These are phyloP conservation scores for Pangasius mekongensis DNA, from an alignment of 2,797 vertebrate species.

Conservation along the genomic window DNA sequence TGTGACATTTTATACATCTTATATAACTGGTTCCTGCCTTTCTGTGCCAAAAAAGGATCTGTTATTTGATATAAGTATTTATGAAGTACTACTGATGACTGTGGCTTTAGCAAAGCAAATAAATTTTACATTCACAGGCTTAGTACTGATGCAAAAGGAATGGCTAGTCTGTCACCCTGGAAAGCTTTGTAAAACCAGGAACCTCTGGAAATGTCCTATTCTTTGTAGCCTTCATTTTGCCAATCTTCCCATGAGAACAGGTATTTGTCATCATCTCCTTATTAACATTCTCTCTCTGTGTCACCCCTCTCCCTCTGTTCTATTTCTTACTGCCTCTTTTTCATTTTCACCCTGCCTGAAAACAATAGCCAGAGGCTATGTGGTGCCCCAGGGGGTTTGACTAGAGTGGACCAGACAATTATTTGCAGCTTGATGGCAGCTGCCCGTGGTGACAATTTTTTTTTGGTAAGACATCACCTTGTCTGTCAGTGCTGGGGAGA, in stretches of 20 bases:
- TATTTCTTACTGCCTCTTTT: conserved; percentile 50
- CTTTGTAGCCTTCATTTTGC: conserved; percentile 48
- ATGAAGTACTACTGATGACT: background rate
- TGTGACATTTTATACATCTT: background rate
- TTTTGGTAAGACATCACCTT: conserved; percentile 54
- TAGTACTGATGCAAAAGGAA: conserved; percentile 6
- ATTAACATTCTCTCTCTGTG: conserved; percentile 34
- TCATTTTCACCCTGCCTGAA: conserved; percentile 59
- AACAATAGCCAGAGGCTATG: conserved; percentile 61
- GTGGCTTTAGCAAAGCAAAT: background rate
- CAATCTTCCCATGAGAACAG: conserved; percentile 44
- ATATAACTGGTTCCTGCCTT: background rate
- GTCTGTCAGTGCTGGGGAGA: conserved; percentile 56
- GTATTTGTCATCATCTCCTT: conserved; percentile 51
- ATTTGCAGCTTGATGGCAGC: conserved; percentile 64
- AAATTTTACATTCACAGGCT: background rate
- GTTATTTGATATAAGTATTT: background rate
- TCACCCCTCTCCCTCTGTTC: conserved; percentile 34
- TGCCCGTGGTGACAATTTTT: conserved; percentile 59
- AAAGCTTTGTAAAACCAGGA: conserved; percentile 27
- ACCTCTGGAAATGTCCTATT: conserved; percentile 23
- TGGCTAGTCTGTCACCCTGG: background rate
- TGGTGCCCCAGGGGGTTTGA: conserved; percentile 58
- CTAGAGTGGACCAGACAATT: conserved; percentile 66
- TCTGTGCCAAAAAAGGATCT: background rate